Conservation (phyloP, 1,140 invertebrate genomes). For the Goniozus legneri region DNA sequence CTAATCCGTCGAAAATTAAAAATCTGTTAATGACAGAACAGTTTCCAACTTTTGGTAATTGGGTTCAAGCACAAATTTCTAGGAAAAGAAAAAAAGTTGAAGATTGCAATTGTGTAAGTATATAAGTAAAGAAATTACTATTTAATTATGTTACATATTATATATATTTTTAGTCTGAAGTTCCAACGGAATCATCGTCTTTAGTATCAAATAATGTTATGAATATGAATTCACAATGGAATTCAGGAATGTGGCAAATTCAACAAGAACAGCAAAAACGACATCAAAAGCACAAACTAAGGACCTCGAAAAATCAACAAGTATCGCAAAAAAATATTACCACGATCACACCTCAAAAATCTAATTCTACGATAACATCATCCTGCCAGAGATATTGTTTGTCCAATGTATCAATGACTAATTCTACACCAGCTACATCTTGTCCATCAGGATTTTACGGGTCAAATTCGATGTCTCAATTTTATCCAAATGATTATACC, state of each 20-base stretch:
- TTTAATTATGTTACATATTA: too few species aligned
- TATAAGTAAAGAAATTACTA: background rate
- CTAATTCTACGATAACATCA: constrained; percentile 12
- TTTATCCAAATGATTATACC: constrained; percentile 32
- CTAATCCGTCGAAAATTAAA: background rate
- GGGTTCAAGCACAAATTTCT: constrained; percentile 29
- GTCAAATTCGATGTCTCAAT: constrained; percentile 7
- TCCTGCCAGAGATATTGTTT: constrained; percentile 21
- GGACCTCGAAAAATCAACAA: too few species aligned
- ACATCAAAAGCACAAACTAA: constrained; percentile 17
- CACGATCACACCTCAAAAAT: constrained; percentile 7
- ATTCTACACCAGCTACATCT: too few species aligned
- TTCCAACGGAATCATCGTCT: background rate
- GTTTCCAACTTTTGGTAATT: constrained; percentile 44
- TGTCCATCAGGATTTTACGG: background rate
- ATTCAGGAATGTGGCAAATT: constrained; percentile 21
- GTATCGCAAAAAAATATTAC: constrained; percentile 13
- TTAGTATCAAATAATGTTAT: constrained; percentile 23
- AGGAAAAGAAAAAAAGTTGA: constrained; percentile 19
- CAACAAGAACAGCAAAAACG: constrained; percentile 16
- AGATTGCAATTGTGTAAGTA: too few species aligned
- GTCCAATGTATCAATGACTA: constrained; percentile 20
- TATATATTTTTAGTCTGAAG: too few species aligned
- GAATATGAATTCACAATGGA: constrained; percentile 24
- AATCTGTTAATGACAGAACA: constrained; percentile 29